phyloP scores from a whole-genome alignment of 2,113 vertebrate species.

The Panthera uncia region DNA sequence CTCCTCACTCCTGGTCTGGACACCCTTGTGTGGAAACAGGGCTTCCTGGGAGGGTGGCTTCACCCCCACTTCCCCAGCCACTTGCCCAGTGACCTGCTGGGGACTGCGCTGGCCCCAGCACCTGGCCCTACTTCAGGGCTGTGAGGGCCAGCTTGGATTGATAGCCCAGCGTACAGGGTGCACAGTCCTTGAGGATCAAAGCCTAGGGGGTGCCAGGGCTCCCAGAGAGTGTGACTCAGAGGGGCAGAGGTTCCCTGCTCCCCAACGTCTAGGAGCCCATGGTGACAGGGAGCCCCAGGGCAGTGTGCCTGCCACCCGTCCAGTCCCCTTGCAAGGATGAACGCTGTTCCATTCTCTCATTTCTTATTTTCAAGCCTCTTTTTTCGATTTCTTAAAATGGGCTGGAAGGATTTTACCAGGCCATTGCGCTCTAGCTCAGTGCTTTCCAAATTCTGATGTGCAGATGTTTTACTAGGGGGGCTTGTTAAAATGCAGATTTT shows the following conservation, averaged over 20 bases:
- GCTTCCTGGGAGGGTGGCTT: neutral
- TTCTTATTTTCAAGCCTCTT: neutral
- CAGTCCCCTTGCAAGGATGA: neutral
- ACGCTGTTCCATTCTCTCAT: neutral
- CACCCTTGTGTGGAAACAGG: neutral
- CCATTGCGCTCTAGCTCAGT: neutral
- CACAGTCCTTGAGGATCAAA: neutral
- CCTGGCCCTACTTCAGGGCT: neutral
- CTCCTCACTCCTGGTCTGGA: neutral
- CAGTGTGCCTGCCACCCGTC: neutral
- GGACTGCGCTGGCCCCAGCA: neutral
- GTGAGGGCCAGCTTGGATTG: neutral
- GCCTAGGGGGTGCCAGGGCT: too few relatives aligned
- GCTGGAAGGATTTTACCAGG: neutral
- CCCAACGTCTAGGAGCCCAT: neutral
- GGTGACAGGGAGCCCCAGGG: neutral
- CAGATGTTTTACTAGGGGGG: neutral
- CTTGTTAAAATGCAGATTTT: neutral
- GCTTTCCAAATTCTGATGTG: neutral
- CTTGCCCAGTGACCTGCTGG: neutral
- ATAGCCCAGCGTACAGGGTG: neutral
- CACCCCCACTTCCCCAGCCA: neutral
- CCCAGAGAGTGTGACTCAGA: neutral
- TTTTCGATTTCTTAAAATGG: neutral
- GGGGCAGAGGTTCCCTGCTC: neutral